Conservation (phyloP, 2,797 vertebrate genomes). For the Steatocranus sp. region DNA sequence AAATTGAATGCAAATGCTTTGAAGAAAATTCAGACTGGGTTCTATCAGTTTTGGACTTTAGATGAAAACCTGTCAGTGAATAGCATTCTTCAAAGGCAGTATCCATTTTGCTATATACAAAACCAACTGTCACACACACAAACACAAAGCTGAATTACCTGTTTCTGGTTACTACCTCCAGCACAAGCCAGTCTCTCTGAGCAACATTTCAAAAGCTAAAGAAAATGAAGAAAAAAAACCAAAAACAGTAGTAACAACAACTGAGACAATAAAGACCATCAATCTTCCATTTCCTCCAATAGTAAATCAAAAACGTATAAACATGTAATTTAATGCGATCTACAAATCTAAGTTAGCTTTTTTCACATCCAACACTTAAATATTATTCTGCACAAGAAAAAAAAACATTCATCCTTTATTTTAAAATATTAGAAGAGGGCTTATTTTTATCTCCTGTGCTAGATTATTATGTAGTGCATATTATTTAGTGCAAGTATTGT, state of each 20-base stretch:
- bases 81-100: background rate
- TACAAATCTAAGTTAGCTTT: background rate
- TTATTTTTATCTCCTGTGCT: background rate
- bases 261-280: background rate
- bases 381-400: background rate
- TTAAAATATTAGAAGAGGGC: background rate
- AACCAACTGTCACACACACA: background rate
- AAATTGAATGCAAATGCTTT: conserved; percentile 48
- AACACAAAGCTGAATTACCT: background rate
- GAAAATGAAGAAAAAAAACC: background rate
- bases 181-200: background rate
- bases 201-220: background rate
- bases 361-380: background rate
- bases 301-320: background rate
- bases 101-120: background rate
- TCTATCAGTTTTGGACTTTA: too few relatives aligned
- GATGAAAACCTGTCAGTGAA: too few relatives aligned
- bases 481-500: background rate
- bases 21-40: background rate
- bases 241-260: background rate
- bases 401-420: background rate
- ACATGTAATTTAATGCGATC: background rate
- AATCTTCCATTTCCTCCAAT: background rate
- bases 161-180: background rate
- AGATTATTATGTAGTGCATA: background rate